Conservation (phyloP, 2,113 vertebrate species). For the Ochotona curzoniae region DNA sequence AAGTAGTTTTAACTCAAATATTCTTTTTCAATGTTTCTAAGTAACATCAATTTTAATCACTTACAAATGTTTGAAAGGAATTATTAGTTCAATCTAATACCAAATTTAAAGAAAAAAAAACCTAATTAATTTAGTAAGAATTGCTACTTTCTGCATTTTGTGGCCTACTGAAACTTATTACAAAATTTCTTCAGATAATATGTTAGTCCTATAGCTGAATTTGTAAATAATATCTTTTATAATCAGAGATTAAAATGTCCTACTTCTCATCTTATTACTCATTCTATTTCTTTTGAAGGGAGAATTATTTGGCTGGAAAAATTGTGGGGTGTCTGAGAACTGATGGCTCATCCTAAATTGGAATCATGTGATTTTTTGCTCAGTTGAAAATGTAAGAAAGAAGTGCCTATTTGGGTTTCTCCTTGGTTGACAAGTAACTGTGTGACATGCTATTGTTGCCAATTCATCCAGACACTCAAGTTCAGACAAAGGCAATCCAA, state of each 20-base stretch:
- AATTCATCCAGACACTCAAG: conserved; percentile 11
- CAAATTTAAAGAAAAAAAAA: conserved; percentile 38
- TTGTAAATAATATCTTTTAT: conserved; percentile 56
- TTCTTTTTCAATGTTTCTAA: conserved; percentile 38
- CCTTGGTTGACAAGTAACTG: conserved; percentile 31
- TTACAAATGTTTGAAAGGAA: conserved; percentile 38
- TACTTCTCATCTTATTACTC: conserved; percentile 23
- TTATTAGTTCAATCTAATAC: not conserved
- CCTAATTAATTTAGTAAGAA: not conserved
- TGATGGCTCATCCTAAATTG: conserved; percentile 28
- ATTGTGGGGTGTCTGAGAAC: not conserved
- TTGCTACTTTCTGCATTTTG: conserved; percentile 1
- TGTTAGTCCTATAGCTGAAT: conserved; percentile 13
- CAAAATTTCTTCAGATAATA: not conserved
- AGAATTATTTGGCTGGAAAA: conserved; percentile 40
- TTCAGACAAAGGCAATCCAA: conserved; percentile 59
- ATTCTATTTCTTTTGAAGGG: conserved; percentile 51
- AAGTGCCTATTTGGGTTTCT: not conserved
- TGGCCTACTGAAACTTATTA: conserved; percentile 32
- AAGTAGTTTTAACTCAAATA: conserved; percentile 56
- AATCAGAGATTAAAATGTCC: conserved; percentile 5
- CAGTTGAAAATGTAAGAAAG: conserved; percentile 37
- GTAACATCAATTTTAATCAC: conserved; percentile 16
- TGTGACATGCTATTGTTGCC: not conserved
- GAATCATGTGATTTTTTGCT: conserved; percentile 1